Evolutionary conservation across 2,888 invertebrate species (phyloP), one percentile per base, ranked within the genome.

Genomic region (Harpalus rubripes): DNA sequence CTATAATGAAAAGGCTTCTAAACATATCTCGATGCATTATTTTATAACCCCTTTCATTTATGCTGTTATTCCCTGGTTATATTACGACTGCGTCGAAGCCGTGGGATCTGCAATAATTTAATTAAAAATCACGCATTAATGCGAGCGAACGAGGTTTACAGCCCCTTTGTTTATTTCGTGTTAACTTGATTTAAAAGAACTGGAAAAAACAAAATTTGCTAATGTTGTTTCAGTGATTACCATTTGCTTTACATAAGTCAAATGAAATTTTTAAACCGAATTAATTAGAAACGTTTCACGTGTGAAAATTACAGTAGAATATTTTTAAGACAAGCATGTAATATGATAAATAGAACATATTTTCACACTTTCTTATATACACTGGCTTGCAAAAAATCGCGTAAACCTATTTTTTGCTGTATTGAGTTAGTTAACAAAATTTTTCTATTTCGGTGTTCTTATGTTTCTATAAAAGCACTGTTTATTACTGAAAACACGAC

Each of bases 111-210:
- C 22, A 74, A 74, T 74, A 74, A 74, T 74, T 74, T 74, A 74
- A 74, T 74, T 74, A 74, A 74, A 65, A 74, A 44, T 74, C 44
- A 52, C 44, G 22, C 74, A 56, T 74, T 74, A 52, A 44, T 74
- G 74, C 16, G 44, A 12, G 44, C 18, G 41, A 52, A 12, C 12
- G 7, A 52, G 12, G 7, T 52, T 52, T 52, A 1, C 7, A 8
- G 8, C 10, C 44, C 44, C 5, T 52, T 52, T 52, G 44, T 52
- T 52, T 52, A 52, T 12, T 52, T 12, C 44, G 44, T 52, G 44
- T 52, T 52, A 52, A 52, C 44, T 52, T 52, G 44, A 52, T 52
- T 52, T 52, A 52, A 32, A 52, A 52, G 44, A 52, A 52, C 44
- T 52, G 44, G 44, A 52, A 52, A 52, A 52, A 52, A 52, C 44